Evolutionary conservation across 2,113 vertebrate species (phyloP).

Genomic region (Gracilinanus agilis): DNA sequence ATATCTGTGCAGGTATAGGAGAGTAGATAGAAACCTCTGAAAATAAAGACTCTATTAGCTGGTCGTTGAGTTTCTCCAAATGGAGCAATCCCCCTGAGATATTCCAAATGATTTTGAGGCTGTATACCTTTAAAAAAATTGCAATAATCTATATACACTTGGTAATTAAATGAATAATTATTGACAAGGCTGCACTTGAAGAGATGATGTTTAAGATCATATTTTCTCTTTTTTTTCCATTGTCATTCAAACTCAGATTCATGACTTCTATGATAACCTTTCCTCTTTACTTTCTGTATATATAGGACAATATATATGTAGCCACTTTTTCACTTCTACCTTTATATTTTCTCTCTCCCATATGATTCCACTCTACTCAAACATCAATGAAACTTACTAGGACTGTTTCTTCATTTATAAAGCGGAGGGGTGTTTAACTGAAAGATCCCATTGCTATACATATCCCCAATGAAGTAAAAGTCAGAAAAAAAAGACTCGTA

Average conservation of each 20-base stretch:
- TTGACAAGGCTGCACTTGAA: not conserved
- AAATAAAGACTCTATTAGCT: not conserved
- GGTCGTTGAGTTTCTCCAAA: not conserved
- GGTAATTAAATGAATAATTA: not conserved
- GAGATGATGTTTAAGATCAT: not conserved
- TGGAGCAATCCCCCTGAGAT: not conserved
- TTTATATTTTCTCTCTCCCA: not conserved
- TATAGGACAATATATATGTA: too few relatives aligned
- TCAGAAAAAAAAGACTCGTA: not conserved
- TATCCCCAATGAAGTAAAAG: not conserved
- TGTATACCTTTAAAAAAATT: not conserved
- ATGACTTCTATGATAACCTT: not conserved
- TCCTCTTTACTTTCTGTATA: not conserved
- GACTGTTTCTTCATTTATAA: too few relatives aligned
- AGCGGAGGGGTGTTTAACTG: not conserved
- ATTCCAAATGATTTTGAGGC: not conserved
- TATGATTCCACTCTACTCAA: not conserved
- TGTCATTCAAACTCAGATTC: not conserved
- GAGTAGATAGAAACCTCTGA: not conserved
- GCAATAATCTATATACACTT: not conserved
- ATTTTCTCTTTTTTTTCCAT: not conserved
- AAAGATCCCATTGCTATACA: not conserved
- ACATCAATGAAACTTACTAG: not conserved
- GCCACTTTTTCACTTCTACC: not conserved
- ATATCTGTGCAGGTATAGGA: not conserved